Conservation (phyloP, 2,113 vertebrate species). For the Myrmecobius fasciatus region DNA sequence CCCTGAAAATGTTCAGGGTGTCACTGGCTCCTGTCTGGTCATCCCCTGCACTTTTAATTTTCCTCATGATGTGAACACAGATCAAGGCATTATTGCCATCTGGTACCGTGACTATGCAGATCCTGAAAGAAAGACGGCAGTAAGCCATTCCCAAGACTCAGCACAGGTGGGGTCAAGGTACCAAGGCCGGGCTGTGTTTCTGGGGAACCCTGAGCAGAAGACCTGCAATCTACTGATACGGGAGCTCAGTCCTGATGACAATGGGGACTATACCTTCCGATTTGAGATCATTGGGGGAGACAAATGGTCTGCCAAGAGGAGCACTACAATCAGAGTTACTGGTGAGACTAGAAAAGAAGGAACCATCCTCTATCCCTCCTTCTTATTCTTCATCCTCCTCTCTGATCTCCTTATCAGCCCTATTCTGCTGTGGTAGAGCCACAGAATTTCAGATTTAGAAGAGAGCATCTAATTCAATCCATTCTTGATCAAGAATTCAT, state of each 20-base stretch:
- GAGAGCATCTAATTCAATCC: not conserved
- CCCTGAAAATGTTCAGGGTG: not conserved
- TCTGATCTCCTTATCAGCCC: not conserved
- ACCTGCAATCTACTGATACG: conserved; percentile 79
- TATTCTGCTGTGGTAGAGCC: not conserved
- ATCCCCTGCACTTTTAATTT: conserved; percentile 83
- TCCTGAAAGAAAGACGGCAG: accelerated
- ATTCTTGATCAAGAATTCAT: not conserved
- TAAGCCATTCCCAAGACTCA: conserved; percentile 60
- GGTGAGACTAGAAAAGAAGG: conserved; percentile 67
- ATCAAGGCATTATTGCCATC: conserved; percentile 69
- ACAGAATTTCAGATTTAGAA: not conserved
- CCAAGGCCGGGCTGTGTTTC: conserved; percentile 54
- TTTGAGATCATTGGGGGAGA: conserved; percentile 79
- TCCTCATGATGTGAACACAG: accelerated
- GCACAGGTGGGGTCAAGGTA: not conserved
- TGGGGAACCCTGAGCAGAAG: not conserved
- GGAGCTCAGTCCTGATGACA: conserved; percentile 57
- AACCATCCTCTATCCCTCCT: not conserved
- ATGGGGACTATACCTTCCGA: conserved; percentile 80
- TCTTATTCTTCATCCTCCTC: not conserved
- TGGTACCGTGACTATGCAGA: conserved; percentile 80
- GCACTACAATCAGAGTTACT: conserved; percentile 61
- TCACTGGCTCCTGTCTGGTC: conserved; percentile 78
- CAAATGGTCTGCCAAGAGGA: conserved; percentile 72